Evolutionary conservation across 2,113 vertebrate species (phyloP), one percentile per base, ranked within the genome.

Genomic region (Delphinus delphis): DNA sequence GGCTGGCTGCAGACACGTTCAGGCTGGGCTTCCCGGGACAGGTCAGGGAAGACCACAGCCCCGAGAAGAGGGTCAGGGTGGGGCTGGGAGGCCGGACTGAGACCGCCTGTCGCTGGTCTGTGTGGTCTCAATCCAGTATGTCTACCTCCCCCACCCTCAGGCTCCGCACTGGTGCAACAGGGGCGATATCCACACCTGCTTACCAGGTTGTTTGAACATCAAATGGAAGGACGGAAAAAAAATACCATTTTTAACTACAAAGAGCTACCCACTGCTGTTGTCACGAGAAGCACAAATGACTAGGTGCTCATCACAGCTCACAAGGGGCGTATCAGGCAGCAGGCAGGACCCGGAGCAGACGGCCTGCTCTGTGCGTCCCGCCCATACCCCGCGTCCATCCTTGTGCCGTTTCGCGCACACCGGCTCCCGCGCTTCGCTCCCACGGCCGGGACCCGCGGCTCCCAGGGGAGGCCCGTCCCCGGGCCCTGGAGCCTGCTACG

Each of bases 391-490:
- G 0, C 25, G 1, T 33, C 44, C 0, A 8, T 23, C 26, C 50
- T 23, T 1, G 12, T 2, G 14, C 33, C 20, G 1, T 41, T 55
- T 2, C 18, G 4, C 3, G n/a, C 15, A 6, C 4, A 0, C 2
- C 3, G 21, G n/a, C 3, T 63, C 26, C 85, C 7, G 9, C 12
- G 44, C 41, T 26, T 14, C 33, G 14, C 2, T 3, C 5, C 41
- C 6, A 31, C 1, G 4, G 38, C 28, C 11, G 18, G 65, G 5
- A 3, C 4, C 11, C 1, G 1, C 0, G 1, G 44, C 63, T 74
- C 68, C 26, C 38, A 3, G 74, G 20, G 10, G 62, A 31, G 36
- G 55, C 8, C 18, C 0, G 2, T 31, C 8, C 28, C 58, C 13
- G 3, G 41, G 38, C 7, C 0, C 25, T 17, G 63, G 5, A 25